These are phyloP conservation scores for Martes martes DNA, from an alignment of 2,113 vertebrate genomes.

Conservation along the genomic window DNA sequence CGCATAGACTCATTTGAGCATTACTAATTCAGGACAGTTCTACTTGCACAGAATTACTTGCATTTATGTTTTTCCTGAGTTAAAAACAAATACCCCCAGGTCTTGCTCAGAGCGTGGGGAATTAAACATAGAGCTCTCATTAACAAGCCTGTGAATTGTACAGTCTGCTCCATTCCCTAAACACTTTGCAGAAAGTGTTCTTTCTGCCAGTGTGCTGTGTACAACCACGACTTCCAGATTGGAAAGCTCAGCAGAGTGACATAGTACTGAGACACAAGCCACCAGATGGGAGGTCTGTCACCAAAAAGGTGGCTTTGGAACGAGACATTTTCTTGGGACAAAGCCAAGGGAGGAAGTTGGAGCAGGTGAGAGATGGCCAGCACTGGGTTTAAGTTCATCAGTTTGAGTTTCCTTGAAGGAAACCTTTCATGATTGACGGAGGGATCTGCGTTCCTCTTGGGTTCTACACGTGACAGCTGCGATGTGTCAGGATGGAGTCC, in stretches of 20 bases:
- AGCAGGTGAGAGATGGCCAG: background rate
- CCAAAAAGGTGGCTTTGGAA: background rate
- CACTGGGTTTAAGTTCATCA: background rate
- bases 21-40: constrained; percentile 41
- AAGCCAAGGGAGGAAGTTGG: background rate
- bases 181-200: background rate
- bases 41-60: constrained; percentile 40
- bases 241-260: background rate
- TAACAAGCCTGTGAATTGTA: constrained; percentile 26
- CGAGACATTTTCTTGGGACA: constrained; percentile 22
- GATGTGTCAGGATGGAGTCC: background rate
- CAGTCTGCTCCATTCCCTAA: constrained; percentile 17
- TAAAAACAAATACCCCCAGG: constrained; percentile 42
- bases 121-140: constrained; percentile 36
- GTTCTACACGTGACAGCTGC: background rate
- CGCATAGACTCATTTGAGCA: background rate
- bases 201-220: background rate
- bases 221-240: background rate
- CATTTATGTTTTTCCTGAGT: constrained; percentile 26
- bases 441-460: background rate
- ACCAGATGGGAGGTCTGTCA: constrained; percentile 30
- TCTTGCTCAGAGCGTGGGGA: constrained; percentile 19
- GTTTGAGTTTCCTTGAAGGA: background rate
- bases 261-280: background rate
- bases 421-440: background rate